These are phyloP conservation scores for Odocoileus virginianus DNA, from an alignment of 2,113 vertebrate genomes.

Conservation along the genomic window DNA sequence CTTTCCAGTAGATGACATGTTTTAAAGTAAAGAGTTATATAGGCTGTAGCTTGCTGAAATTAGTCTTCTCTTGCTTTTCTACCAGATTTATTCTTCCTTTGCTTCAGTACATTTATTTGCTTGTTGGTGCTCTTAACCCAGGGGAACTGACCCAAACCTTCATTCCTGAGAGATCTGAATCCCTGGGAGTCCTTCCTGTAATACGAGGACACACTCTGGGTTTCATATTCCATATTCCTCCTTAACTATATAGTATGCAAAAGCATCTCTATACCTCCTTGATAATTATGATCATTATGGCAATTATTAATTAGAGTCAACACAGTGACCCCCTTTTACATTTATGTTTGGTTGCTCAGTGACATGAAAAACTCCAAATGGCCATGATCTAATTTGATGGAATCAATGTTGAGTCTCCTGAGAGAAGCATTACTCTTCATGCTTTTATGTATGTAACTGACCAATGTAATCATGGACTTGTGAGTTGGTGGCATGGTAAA, in stretches of 20 bases:
- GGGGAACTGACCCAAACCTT: background rate
- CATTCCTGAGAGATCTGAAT: background rate
- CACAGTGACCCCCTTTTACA: background rate
- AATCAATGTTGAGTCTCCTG: background rate
- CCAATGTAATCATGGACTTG: background rate
- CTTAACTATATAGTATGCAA: background rate
- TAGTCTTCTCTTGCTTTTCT: background rate
- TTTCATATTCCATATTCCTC: background rate
- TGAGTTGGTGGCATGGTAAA: background rate
- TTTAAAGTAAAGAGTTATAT: background rate
- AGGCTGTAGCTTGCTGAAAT: background rate
- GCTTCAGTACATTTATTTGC: background rate
- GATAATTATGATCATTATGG: background rate
- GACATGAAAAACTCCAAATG: background rate
- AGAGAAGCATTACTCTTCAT: background rate
- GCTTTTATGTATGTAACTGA: background rate
- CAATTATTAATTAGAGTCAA: background rate
- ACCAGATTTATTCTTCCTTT: background rate
- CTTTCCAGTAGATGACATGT: background rate
- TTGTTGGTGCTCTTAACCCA: background rate
- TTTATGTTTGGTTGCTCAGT: background rate
- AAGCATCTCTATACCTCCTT: background rate
- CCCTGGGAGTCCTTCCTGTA: background rate
- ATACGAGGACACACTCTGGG: fast-evolving
- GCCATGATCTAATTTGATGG: background rate